Evolutionary conservation across 2,888 invertebrate species (phyloP), one percentile per base, ranked within the genome.

Genomic region (Trichopoda pennipes): DNA sequence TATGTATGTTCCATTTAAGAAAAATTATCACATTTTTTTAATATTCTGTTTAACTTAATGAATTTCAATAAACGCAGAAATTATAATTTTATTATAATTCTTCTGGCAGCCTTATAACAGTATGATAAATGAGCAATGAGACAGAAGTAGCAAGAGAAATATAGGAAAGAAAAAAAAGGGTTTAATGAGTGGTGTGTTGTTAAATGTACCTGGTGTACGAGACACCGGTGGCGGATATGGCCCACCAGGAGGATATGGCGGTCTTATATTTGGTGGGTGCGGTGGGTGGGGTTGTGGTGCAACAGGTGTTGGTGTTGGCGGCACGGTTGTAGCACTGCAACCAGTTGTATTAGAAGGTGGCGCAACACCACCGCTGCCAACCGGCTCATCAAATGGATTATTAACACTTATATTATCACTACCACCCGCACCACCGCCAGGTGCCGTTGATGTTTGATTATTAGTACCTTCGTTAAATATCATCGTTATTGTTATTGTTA

Each of bases 341-440:
- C 75, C 85, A 79, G 72, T 56, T 35, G 85, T 77, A 78, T 75
- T 86, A 77, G 85, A 81, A 72, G 77, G 85, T 68, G 87, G 84
- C 21, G 82, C 83, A 79, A 76, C 81, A 74, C 78, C 78, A 47
- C 77, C 86, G 83, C 85, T 86, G 73, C 87, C 89, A 86, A 91
- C 91, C 85, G 93, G 93, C 93, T 96, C 96, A 92, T 96, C 96
- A 93, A 96, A 96, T 87, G 96, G 96, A 93, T 96, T 96, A 92
- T 95, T 95, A 92, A 95, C 95, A 93, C 93, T 95, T 91, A 96
- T 94, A 93, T 95, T 95, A 94, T 95, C 95, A 89, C 92, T 92
- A 89, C 92, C 92, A 69, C 61, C 68, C 84, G 85, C 60, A 51
- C 35, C 77, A 44, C 75, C 70, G 49, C 55, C 38, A 58, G 82